A percentile compares a stretch with the other conserved stretches of the same genome.
phyloP scores from a whole-genome alignment of 2,888 invertebrate genomes.

The Eupithecia subfuscata region DNA sequence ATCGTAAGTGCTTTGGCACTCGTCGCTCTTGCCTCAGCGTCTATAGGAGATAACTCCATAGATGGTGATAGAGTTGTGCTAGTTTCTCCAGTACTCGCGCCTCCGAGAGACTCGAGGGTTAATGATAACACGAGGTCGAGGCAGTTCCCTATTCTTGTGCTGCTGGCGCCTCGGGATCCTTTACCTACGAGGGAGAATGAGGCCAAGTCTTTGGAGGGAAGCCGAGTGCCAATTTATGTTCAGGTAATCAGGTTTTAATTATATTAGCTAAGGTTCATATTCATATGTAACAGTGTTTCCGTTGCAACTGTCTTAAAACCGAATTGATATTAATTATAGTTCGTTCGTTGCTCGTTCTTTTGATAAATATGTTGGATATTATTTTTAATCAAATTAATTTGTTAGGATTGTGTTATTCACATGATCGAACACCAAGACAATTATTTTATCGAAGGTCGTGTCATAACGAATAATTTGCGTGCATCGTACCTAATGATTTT shows the following conservation, averaged over 20 bases:
- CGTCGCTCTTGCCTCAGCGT: slow-evolving; percentile 58
- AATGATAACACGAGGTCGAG: slow-evolving; percentile 69
- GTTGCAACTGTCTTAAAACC: neutral
- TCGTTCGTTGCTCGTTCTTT: neutral
- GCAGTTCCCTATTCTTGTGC: slow-evolving; percentile 75
- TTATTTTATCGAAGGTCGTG: neutral
- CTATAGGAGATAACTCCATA: slow-evolving; percentile 67
- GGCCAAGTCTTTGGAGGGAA: slow-evolving; percentile 66
- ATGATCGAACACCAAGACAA: neutral
- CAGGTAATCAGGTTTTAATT: slow-evolving; percentile 58
- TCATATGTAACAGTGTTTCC: neutral
- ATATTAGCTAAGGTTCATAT: neutral
- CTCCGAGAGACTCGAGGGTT: slow-evolving; percentile 68
- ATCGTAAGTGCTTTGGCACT: slow-evolving; percentile 64
- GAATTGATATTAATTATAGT: neutral
- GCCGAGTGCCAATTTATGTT: slow-evolving; percentile 71
- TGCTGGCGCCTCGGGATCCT: slow-evolving; percentile 63
- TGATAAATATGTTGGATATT: neutral
- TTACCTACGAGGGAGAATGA: slow-evolving; percentile 57
- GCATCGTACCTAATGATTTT: neutral
- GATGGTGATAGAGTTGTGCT: slow-evolving; percentile 69
- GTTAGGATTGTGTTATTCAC: neutral
- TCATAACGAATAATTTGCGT: neutral
- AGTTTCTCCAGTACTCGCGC: slow-evolving; percentile 75
- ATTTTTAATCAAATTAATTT: neutral